A percentile compares a stretch with the other conserved stretches of the same genome.
Evolutionary conservation across 1,140 invertebrate species (phyloP).

Genomic region (Drosophila ananassae): DNA sequence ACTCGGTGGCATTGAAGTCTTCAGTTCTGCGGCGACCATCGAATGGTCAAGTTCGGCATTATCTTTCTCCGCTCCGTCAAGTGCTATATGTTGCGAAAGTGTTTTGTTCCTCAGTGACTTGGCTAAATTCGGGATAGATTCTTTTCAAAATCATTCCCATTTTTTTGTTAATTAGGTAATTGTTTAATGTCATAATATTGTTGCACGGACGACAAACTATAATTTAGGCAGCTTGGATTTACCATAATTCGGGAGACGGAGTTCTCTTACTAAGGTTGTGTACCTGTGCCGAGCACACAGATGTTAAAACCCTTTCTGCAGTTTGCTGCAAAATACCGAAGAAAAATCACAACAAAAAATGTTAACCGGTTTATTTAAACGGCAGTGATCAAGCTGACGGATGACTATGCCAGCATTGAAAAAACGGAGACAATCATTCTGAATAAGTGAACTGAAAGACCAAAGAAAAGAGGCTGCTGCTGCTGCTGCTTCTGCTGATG

Average conservation of each 20-base stretch:
- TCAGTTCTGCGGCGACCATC: conserved; percentile 75
- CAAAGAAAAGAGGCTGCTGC: conserved; percentile 24
- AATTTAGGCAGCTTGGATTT: background rate
- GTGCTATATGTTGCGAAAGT: conserved; percentile 20
- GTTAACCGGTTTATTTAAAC: conserved; percentile 77
- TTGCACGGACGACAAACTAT: background rate
- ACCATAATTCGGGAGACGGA: background rate
- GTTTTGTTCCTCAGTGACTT: conserved; percentile 41
- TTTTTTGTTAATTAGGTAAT: conserved; percentile 44
- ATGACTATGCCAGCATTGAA: conserved; percentile 48
- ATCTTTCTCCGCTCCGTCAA: conserved; percentile 12
- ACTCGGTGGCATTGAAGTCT: conserved; percentile 58
- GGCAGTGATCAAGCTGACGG: conserved; percentile 62
- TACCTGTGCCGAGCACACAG: conserved; percentile 17
- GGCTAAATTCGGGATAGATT: conserved; percentile 22
- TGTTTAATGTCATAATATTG: conserved; percentile 17
- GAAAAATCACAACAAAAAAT: conserved; percentile 76
- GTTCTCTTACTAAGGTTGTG: background rate
- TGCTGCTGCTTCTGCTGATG: conserved; percentile 13
- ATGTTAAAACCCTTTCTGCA: conserved; percentile 49
- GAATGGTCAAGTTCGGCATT: conserved; percentile 67
- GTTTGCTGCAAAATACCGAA: conserved; percentile 70
- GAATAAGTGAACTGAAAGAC: conserved; percentile 68
- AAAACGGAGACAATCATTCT: conserved; percentile 70
- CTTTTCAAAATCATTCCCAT: conserved; percentile 7